Base-by-base conservation (phyloP, 2,888 invertebrate genomes). In the Hydropsyche betteni region DNA sequence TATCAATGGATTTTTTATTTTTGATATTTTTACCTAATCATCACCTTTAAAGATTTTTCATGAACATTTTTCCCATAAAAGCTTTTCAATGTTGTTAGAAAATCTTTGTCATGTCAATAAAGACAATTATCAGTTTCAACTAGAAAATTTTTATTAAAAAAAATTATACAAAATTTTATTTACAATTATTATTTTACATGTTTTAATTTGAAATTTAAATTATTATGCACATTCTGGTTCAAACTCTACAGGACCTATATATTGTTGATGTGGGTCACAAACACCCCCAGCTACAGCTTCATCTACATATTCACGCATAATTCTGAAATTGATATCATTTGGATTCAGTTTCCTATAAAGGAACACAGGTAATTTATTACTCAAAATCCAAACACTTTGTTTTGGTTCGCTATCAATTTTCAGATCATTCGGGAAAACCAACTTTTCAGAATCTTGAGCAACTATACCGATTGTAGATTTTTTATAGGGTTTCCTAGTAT, bases 401-500 rank as follows among this genome's bases (percentile, higher is more conserved):
- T 88, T 86, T 8, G 84, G 81, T 53, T 92, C 92, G 76, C 91
- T 88, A 81, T 95, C 94, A 8, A 94, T 87, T 83, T 92, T 92
- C 61, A 95, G 83, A 82, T 95, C 95, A 81, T 95, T 95, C 0
- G 95, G 94, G 82, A 94, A 95, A 14, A 93, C 86, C 78, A 95
- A 84, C 0, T 92, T 90, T 8, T 89, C 88, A 2, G 87, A 84
- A 83, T 91, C 90, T 52, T 85, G 83, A 0, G 91, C 92, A 0
- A 93, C 87, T 1, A 91, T 84, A 0, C 90, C 92, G 24, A 90
- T 84, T 80, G 91, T 92, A 7, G 85, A 85, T 44, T 89, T 88
- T 55, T 85, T 86, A 81, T 94, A 94, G 0, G 91, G 89, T 80
- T 93, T 93, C 0, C 87, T 86, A 0, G 91, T 91, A 81, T 95